A percentile compares a stretch with the other conserved stretches of the same genome.
Conservation (phyloP, 2,113 vertebrate species). For the Aplodontia rufa region DNA sequence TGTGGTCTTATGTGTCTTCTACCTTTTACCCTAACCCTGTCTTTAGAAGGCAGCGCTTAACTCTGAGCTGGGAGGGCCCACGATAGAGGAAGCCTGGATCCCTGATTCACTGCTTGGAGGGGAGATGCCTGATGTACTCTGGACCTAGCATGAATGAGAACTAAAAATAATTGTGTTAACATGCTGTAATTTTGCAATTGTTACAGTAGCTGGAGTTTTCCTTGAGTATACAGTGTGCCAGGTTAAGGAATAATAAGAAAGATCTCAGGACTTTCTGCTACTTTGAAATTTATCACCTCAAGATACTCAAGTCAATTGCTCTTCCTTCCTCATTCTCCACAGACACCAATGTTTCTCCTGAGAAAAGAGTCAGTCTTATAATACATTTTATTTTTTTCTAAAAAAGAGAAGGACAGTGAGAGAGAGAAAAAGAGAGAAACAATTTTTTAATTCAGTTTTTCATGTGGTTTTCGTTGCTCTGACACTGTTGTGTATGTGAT, state of each 20-base stretch:
- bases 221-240: not conserved
- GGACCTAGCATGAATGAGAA: not conserved
- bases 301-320: not conserved
- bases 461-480: too few species aligned
- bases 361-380: too few species aligned
- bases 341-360: not conserved
- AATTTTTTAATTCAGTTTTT: too few species aligned
- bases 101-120: not conserved
- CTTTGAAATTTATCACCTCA: not conserved
- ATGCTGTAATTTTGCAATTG: not conserved
- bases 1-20: not conserved
- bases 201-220: not conserved
- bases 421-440: too few species aligned
- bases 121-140: not conserved
- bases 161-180: not conserved
- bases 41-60: not conserved
- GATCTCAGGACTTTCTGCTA: not conserved
- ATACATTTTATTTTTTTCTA: too few species aligned
- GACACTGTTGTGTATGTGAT: too few species aligned
- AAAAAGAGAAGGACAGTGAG: too few species aligned
- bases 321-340: not conserved
- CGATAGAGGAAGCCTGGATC: not conserved
- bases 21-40: not conserved
- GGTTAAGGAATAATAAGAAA: not conserved
- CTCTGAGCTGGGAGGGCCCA: not conserved